Evolutionary conservation across 2,113 vertebrate species (phyloP).

Genomic region (Gallinago media): DNA sequence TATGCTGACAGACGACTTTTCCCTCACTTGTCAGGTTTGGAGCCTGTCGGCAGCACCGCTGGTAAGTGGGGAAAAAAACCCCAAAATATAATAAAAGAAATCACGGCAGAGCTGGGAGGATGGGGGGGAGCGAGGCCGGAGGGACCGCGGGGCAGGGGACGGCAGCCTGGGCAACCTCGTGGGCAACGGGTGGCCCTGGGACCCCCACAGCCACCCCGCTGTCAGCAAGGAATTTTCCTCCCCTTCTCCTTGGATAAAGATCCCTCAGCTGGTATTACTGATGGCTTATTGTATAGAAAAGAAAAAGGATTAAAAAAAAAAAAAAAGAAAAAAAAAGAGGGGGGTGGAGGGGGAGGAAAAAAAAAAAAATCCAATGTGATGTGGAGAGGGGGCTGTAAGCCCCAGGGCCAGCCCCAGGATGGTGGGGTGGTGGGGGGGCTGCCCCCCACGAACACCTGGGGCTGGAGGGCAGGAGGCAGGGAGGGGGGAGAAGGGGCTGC

Average conservation of each 20-base stretch:
- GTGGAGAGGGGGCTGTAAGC: constrained; percentile 7
- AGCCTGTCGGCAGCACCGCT: constrained; percentile 46
- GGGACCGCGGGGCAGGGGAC: background rate
- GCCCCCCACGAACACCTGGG: background rate
- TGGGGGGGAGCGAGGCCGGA: accelerated
- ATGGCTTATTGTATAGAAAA: background rate
- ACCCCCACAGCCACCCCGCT: background rate
- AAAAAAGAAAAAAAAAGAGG: background rate
- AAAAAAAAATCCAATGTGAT: background rate
- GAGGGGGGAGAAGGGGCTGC: background rate
- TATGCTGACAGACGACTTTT: constrained; percentile 60
- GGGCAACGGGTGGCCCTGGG: background rate
- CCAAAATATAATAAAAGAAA: background rate
- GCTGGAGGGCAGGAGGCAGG: background rate
- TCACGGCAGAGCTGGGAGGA: background rate
- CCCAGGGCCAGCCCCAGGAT: background rate
- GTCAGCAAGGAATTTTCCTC: constrained; percentile 9
- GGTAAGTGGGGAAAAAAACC: constrained; percentile 35
- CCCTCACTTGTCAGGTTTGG: constrained; percentile 59
- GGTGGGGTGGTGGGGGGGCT: constrained; percentile 40
- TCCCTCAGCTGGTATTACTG: constrained; percentile 35
- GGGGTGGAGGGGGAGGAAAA: background rate
- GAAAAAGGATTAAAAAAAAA: background rate
- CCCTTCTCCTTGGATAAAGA: constrained; percentile 20
- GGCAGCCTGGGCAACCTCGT: background rate